Conservation (phyloP, 2,888 invertebrate species). For the Plebejus argus region DNA sequence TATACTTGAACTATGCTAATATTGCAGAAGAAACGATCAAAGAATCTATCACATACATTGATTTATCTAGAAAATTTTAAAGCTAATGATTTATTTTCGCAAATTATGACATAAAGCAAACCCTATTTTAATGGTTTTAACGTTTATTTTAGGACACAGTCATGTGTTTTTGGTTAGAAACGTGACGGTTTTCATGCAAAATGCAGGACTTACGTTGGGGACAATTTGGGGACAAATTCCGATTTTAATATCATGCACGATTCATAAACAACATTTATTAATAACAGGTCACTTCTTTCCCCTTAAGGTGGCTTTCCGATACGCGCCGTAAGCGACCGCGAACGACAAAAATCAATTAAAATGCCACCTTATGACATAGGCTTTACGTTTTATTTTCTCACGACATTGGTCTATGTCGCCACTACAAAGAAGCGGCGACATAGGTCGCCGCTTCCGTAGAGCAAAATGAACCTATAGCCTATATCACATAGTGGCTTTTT, state of each 20-base stretch:
- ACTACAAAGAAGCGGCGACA: no score
- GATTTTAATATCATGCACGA: conserved; percentile 45
- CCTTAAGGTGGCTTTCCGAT: neutral
- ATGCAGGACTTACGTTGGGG: conserved; percentile 32
- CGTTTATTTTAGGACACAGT: conserved; percentile 5
- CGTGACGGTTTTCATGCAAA: conserved; percentile 29
- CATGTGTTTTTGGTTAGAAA: conserved; percentile 17
- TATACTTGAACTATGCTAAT: conserved; percentile 24
- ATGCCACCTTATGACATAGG: no score
- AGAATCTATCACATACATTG: conserved; percentile 26
- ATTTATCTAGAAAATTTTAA: conserved; percentile 19
- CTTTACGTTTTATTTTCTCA: no score
- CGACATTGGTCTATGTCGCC: no score
- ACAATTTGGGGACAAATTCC: conserved; percentile 31
- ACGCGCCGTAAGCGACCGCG: no score
- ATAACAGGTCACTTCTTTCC: neutral
- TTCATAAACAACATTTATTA: conserved; percentile 44
- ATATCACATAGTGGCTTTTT: neutral
- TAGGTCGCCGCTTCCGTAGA: no score
- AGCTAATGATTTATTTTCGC: conserved; percentile 18
- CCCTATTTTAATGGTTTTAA: neutral
- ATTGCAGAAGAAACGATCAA: conserved; percentile 27
- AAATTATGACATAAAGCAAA: conserved; percentile 17
- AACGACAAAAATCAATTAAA: no score
- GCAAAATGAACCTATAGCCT: neutral